A percentile compares a stretch with the other conserved stretches of the same genome.
Conservation (phyloP, 2,888 invertebrate species). For the Caenorhabditis sp. region DNA sequence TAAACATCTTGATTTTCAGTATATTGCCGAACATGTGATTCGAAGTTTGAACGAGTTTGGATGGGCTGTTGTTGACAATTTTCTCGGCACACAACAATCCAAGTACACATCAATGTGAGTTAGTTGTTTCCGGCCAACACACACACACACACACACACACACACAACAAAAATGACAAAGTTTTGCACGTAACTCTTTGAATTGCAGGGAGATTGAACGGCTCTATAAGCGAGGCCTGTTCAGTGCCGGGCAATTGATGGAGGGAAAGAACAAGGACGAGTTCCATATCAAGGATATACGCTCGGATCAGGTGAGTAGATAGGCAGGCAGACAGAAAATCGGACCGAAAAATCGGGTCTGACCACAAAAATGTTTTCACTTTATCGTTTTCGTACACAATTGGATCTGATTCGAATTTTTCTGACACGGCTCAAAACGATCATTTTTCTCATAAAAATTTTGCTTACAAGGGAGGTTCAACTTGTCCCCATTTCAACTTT, state of each 20-base stretch:
- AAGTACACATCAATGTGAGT: slow-evolving; percentile 53
- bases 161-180: no score
- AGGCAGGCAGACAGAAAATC: no score
- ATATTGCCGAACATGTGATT: slow-evolving; percentile 66
- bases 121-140: not conserved
- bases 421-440: no score
- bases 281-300: slow-evolving; percentile 62
- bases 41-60: slow-evolving; percentile 65
- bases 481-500: no score
- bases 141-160: no score
- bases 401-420: no score
- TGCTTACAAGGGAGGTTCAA: no score
- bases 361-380: no score
- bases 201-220: slow-evolving; percentile 62
- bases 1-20: slow-evolving; percentile 33
- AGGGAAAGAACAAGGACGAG: slow-evolving; percentile 53
- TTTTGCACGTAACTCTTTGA: not conserved
- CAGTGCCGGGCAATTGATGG: slow-evolving; percentile 62
- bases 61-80: slow-evolving; percentile 69
- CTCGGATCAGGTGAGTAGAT: slow-evolving; percentile 56
- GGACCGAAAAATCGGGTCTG: no score
- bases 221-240: slow-evolving; percentile 62
- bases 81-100: slow-evolving; percentile 63
- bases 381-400: no score
- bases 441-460: no score